Evolutionary conservation across 2,888 invertebrate species (phyloP).

Genomic region (Smittia sp.): DNA sequence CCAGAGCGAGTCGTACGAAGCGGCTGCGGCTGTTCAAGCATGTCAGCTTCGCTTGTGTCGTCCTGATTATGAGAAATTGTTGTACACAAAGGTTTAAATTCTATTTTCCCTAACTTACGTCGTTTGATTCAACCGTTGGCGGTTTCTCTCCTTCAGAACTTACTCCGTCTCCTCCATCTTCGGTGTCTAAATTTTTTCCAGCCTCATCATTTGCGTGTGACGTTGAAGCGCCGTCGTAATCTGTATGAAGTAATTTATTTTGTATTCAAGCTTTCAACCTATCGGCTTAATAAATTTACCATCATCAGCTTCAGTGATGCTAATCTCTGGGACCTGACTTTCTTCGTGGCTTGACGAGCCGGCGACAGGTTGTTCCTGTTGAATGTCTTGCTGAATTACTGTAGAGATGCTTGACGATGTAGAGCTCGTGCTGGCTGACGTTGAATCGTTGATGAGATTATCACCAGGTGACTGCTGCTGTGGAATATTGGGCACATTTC

Average conservation of each 20-base stretch:
- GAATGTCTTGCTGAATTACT: conserved; percentile 48
- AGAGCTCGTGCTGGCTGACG: conserved; percentile 34
- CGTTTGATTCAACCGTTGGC: conserved; percentile 53
- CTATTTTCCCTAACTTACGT: conserved; percentile 45
- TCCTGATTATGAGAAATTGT: conserved; percentile 42
- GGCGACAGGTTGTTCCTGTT: conserved; percentile 46
- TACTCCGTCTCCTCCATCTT: conserved; percentile 55
- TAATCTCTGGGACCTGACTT: conserved; percentile 43
- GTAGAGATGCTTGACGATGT: conserved; percentile 42
- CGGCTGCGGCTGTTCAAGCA: conserved; percentile 43
- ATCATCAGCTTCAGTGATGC: conserved; percentile 42
- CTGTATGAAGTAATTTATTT: conserved; percentile 22
- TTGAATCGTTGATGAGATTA: conserved; percentile 30
- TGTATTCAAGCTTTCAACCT: background rate
- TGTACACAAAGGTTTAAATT: background rate
- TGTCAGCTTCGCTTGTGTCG: conserved; percentile 46
- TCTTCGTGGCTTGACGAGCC: conserved; percentile 44
- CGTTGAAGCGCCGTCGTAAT: conserved; percentile 54
- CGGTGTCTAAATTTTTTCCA: conserved; percentile 42
- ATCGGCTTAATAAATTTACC: conserved; percentile 36
- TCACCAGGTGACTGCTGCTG: conserved; percentile 60
- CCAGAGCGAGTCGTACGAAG: conserved; percentile 24
- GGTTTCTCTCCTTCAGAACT: conserved; percentile 65
- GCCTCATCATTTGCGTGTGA: conserved; percentile 51
- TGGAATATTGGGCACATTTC: conserved; percentile 67